These are phyloP conservation scores for Steinernema hermaphroditum DNA, from an alignment of 2,888 invertebrate species.

Conservation along the genomic window DNA sequence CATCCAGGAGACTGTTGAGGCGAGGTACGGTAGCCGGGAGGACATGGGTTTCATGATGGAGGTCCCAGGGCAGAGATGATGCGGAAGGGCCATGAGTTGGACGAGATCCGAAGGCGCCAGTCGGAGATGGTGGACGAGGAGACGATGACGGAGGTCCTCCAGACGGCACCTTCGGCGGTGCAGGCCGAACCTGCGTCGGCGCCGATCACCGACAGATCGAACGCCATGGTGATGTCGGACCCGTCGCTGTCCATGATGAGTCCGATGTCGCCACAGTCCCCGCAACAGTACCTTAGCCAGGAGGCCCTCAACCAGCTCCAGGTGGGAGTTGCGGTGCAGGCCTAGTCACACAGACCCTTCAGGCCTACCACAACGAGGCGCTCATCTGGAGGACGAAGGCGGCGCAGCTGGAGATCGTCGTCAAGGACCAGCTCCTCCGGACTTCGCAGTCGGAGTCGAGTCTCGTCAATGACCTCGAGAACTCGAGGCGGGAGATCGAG, in stretches of 20 bases:
- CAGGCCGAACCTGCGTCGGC: background rate
- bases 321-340: conserved; percentile 23
- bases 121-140: conserved; percentile 36
- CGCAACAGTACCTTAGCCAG: conserved; percentile 33
- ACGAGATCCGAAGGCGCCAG: conserved; percentile 31
- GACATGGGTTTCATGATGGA: too few relatives aligned
- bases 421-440: conserved; percentile 59
- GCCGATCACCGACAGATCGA: conserved; percentile 5
- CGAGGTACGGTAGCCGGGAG: conserved; percentile 32
- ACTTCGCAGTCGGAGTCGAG: conserved; percentile 36
- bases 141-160: conserved; percentile 32
- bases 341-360: conserved; percentile 3
- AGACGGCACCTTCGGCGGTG: background rate
- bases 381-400: conserved; percentile 65
- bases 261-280: conserved; percentile 17
- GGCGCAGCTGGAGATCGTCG: conserved; percentile 62
- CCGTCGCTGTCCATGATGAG: background rate
- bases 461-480: conserved; percentile 30
- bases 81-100: conserved; percentile 43
- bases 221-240: conserved; percentile 23
- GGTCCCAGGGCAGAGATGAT: conserved; percentile 55
- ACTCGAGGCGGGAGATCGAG: conserved; percentile 14
- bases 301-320: conserved; percentile 39
- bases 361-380: conserved; percentile 66
- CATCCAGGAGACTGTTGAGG: conserved; percentile 59